Conservation (phyloP, 2,888 invertebrate species). For the Scaptomyza parva region DNA sequence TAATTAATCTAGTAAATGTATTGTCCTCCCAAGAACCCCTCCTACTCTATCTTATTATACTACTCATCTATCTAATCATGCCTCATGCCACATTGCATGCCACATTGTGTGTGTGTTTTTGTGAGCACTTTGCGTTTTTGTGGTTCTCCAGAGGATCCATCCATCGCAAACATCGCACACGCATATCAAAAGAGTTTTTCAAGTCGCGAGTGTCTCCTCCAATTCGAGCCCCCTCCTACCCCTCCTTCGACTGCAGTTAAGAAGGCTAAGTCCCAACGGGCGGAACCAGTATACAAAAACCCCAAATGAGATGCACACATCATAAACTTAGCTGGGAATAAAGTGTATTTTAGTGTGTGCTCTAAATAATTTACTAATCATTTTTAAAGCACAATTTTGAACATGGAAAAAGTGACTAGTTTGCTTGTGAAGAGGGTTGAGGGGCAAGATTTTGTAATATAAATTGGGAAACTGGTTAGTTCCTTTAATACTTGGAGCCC, state of each 20-base stretch:
- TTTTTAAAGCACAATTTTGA: conserved; percentile 37
- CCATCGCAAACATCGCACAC: conserved; percentile 13
- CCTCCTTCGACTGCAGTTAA: conserved; percentile 24
- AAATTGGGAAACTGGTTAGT: conserved; percentile 93
- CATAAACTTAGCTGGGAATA: conserved; percentile 54
- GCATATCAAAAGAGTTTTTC: conserved; percentile 28
- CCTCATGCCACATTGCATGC: conserved; percentile 45
- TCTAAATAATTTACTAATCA: conserved; percentile 63
- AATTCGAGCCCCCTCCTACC: conserved; percentile 6
- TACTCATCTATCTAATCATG: conserved; percentile 7
- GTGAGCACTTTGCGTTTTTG: conserved; percentile 65
- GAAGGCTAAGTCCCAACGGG: conserved; percentile 59
- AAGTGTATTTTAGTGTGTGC: conserved; percentile 16
- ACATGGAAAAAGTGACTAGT: no score
- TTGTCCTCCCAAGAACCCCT: conserved; percentile 17
- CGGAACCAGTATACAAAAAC: conserved; percentile 51
- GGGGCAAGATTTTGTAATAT: no score
- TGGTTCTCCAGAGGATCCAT: conserved; percentile 75
- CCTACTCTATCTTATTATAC: not conserved
- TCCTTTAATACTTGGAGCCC: conserved; percentile 90
- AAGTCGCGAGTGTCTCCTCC: not conserved
- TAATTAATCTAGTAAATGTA: conserved; percentile 83
- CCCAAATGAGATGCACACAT: conserved; percentile 75
- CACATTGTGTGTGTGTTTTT: no score
- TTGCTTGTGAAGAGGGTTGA: no score